These are phyloP conservation scores for Masnerella sp. DNA, from an alignment of 2,888 invertebrate genomes.

Conservation along the genomic window DNA sequence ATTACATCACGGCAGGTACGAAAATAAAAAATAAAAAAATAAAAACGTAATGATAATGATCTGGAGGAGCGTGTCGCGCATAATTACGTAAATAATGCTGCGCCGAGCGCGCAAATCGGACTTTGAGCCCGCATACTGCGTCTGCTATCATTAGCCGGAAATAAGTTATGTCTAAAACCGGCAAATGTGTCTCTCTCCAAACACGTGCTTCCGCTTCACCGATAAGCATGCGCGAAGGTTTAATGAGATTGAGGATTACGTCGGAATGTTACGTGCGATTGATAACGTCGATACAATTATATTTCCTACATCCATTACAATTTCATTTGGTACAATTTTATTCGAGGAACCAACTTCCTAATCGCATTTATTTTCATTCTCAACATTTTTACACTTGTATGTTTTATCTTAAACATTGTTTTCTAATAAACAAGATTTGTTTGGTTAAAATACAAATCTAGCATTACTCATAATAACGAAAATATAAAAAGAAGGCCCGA, in stretches of 20 bases:
- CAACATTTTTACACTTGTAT: no score
- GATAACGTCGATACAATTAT: conserved; percentile 26
- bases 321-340: no score
- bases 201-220: conserved; percentile 47
- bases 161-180: conserved; percentile 50
- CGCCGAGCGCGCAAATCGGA: conserved; percentile 23
- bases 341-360: no score
- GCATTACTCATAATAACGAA: no score
- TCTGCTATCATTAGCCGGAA: conserved; percentile 46
- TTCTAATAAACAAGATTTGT: no score
- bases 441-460: no score
- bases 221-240: conserved; percentile 38
- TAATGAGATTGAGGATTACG: conserved; percentile 40
- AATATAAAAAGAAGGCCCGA: no score
- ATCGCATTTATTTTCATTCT: no score
- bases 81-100: conserved; percentile 41
- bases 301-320: conserved; percentile 15
- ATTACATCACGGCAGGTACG: no score
- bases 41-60: conserved; percentile 29
- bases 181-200: conserved; percentile 38
- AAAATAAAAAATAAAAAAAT: conserved; percentile 3
- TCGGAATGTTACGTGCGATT: conserved; percentile 18
- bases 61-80: conserved; percentile 20
- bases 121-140: conserved; percentile 30
- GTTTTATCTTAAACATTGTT: no score